Conservation (phyloP, 1,140 invertebrate genomes). For the Euschistus heros region DNA sequence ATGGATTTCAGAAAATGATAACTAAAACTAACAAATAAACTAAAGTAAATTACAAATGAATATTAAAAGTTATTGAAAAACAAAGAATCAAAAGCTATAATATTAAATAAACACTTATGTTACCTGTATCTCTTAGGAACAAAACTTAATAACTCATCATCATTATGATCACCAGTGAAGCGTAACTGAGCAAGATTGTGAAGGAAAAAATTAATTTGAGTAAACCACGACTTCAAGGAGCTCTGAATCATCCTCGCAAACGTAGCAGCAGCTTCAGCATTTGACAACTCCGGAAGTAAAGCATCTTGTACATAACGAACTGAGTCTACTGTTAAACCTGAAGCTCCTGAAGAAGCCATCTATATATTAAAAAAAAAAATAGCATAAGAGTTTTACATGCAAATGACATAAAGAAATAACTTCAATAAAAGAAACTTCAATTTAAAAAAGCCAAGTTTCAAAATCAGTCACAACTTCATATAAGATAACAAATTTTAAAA, state of each 20-base stretch:
- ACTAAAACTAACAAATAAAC: too few species aligned
- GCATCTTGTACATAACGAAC: slow-evolving; percentile 86
- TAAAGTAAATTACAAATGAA: too few species aligned
- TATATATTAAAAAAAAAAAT: slow-evolving; percentile 37
- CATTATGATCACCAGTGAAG: slow-evolving; percentile 74
- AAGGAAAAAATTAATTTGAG: slow-evolving; percentile 94
- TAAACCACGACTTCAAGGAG: slow-evolving; percentile 76
- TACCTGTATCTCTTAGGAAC: slow-evolving; percentile 84
- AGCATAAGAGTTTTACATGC: too few species aligned
- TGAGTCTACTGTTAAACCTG: slow-evolving; percentile 83
- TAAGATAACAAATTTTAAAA: too few species aligned
- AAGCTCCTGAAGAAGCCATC: slow-evolving; percentile 92
- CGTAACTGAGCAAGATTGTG: slow-evolving; percentile 92
- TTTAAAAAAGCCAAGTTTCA: too few species aligned
- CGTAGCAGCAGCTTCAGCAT: slow-evolving; percentile 85
- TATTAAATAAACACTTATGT: slow-evolving; percentile 41
- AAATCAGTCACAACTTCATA: too few species aligned
- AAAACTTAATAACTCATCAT: slow-evolving; percentile 79
- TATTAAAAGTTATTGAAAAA: neutral
- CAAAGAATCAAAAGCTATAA: neutral
- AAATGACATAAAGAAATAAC: too few species aligned
- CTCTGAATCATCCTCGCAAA: slow-evolving; percentile 88
- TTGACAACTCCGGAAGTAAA: slow-evolving; percentile 75
- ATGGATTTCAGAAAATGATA: too few species aligned
- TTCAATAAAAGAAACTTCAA: too few species aligned